Percentiles rank a stretch among this genome's conserved stretches.
Conservation (phyloP, 2,888 invertebrate species). For the Volucella inflata region DNA sequence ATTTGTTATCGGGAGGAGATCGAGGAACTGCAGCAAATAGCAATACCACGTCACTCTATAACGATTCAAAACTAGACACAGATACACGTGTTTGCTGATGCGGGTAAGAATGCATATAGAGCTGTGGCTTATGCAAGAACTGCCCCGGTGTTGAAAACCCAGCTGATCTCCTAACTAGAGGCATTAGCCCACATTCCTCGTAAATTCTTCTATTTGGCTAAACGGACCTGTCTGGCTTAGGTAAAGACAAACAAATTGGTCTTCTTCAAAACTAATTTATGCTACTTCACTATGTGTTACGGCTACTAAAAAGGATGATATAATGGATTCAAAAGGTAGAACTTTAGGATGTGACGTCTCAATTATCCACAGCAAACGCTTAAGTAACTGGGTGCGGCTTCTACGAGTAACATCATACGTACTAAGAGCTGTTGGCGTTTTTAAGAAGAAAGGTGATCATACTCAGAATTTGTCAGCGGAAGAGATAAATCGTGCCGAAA, state of each 20-base stretch:
- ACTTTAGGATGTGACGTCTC: no score
- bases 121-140: background rate
- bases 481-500: conserved; percentile 8
- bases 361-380: background rate
- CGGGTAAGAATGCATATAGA: conserved; percentile 28
- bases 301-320: no score
- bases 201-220: background rate
- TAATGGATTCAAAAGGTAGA: no score
- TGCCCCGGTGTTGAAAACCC: conserved; percentile 13
- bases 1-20: no score
- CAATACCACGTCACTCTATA: no score
- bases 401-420: background rate
- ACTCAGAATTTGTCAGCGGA: background rate
- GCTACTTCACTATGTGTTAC: background rate
- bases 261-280: background rate
- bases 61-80: no score
- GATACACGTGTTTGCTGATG: background rate
- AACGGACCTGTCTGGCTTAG: background rate
- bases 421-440: background rate
- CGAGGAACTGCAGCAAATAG: no score
- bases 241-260: background rate
- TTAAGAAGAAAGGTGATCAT: background rate
- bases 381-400: background rate
- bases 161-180: background rate
- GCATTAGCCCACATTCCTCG: background rate